Conservation (phyloP, 2,113 vertebrate species). For the Pan paniscus region DNA sequence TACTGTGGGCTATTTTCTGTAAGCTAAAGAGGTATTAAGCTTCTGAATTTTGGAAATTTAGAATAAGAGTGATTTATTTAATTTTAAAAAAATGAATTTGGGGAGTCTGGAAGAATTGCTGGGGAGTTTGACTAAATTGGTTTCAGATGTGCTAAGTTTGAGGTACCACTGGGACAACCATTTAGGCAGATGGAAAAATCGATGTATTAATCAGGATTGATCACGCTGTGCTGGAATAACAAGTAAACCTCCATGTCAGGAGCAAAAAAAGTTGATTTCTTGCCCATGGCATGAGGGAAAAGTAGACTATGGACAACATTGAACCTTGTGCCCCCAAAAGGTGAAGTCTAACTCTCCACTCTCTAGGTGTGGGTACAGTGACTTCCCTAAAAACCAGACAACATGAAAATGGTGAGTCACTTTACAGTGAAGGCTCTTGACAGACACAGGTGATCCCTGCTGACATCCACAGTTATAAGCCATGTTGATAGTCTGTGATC, state of each 20-base stretch:
- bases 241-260: background rate
- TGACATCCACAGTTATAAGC: background rate
- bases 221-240: background rate
- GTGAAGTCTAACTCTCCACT: background rate
- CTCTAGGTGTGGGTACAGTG: background rate
- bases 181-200: background rate
- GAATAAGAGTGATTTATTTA: background rate
- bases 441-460: background rate
- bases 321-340: no score
- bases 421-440: background rate
- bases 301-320: background rate
- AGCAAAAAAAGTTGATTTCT: background rate
- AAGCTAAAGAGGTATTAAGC: background rate
- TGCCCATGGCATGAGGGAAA: accelerated
- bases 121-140: background rate
- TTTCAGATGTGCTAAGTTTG: background rate
- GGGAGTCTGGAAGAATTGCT: background rate
- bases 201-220: background rate
- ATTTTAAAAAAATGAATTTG: background rate
- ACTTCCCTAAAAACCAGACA: background rate
- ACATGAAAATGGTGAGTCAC: background rate
- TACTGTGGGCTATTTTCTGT: background rate
- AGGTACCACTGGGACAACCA: background rate
- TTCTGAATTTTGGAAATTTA: background rate
- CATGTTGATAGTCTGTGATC: accelerated